A percentile compares a stretch with the other conserved stretches of the same genome.
These are phyloP conservation scores for Hermetia illucens DNA, from an alignment of 1,140 invertebrate species.

Conservation along the genomic window DNA sequence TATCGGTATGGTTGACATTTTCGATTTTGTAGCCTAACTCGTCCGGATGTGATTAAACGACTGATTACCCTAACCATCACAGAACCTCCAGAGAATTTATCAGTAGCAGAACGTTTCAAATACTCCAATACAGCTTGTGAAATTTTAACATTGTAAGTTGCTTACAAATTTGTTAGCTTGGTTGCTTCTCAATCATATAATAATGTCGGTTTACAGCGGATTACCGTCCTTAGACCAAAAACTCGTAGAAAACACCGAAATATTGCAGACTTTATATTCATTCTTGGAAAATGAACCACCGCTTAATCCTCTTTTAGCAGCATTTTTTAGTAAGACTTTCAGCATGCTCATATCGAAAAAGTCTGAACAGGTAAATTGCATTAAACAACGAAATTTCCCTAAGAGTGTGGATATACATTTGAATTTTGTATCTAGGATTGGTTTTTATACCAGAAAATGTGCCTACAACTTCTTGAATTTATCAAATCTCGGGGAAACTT, in stretches of 20 bases:
- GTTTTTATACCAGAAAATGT: slow-evolving; percentile 81
- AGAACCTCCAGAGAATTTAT: slow-evolving; percentile 64
- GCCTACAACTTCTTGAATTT: slow-evolving; percentile 81
- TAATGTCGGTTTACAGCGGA: slow-evolving; percentile 37
- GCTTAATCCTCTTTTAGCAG: slow-evolving; percentile 85
- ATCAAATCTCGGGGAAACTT: slow-evolving; percentile 75
- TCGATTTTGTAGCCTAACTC: slow-evolving; percentile 50
- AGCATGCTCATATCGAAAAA: slow-evolving; percentile 71
- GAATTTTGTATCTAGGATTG: slow-evolving; percentile 50
- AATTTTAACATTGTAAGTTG: slow-evolving; percentile 53
- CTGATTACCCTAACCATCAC: slow-evolving; percentile 72
- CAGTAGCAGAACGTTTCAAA: slow-evolving; percentile 70
- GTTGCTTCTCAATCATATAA: neutral
- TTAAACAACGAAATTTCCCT: slow-evolving; percentile 6
- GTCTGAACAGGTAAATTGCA: slow-evolving; percentile 30
- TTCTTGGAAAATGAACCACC: slow-evolving; percentile 77
- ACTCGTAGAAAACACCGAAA: slow-evolving; percentile 57
- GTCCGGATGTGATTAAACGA: slow-evolving; percentile 69
- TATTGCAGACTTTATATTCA: slow-evolving; percentile 73
- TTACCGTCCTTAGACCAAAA: slow-evolving; percentile 73
- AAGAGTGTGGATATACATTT: slow-evolving; percentile 8
- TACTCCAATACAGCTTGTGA: slow-evolving; percentile 89
- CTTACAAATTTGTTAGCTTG: neutral
- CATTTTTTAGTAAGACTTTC: slow-evolving; percentile 91
- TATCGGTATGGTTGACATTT: neutral